Percentiles rank a stretch among this genome's conserved stretches.
Evolutionary conservation across 2,797 vertebrate species (phyloP).

Genomic region (Pseudotriccus pelzelni): DNA sequence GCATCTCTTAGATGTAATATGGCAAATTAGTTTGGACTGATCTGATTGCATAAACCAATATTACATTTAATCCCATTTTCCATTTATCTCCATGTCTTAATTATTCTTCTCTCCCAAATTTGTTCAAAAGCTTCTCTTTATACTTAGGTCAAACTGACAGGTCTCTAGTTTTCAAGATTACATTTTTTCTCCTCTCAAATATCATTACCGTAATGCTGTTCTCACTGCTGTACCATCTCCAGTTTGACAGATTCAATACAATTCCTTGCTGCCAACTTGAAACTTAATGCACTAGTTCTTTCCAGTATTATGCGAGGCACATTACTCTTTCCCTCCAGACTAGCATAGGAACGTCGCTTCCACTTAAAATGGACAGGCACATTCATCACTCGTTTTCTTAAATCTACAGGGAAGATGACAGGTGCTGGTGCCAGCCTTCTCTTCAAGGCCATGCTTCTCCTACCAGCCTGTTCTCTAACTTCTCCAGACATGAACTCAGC

Average conservation of each 20-base stretch:
- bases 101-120: background rate
- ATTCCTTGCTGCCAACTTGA: background rate
- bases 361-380: background rate
- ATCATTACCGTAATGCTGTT: background rate
- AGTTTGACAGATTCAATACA: background rate
- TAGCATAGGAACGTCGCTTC: background rate
- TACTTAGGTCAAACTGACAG: background rate
- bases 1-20: background rate
- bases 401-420: background rate
- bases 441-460: background rate
- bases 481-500: background rate
- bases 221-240: background rate
- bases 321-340: background rate
- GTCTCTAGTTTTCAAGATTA: background rate
- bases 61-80: background rate
- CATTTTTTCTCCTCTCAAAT: background rate
- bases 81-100: background rate
- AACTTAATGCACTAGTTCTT: background rate
- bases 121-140: slow-evolving; percentile 1
- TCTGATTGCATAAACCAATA: background rate
- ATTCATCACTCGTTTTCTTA: background rate
- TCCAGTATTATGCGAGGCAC: background rate
- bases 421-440: background rate
- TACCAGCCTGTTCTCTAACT: background rate
- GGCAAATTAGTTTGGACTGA: background rate